Conservation (phyloP, 2,888 invertebrate genomes). For the Aspidapion aeneum region DNA sequence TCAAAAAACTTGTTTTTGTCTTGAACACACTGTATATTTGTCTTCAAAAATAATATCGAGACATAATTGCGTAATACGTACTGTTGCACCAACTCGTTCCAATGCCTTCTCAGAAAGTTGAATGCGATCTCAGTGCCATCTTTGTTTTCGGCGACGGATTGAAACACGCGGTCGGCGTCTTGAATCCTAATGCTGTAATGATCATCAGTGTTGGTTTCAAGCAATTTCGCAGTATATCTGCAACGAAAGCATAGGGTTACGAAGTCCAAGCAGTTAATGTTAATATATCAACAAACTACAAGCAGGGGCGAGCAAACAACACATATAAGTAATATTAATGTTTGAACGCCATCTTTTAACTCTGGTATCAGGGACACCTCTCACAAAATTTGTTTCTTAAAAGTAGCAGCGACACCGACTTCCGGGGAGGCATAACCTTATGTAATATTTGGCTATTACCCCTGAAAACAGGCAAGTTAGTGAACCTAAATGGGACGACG, state of each 20-base stretch:
- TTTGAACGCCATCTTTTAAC: too few species aligned
- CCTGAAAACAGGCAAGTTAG: too few species aligned
- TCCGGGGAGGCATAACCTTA: too few species aligned
- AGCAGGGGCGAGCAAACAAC: not conserved
- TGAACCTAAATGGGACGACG: too few species aligned
- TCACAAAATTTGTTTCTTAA: too few species aligned
- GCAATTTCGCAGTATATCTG: slow-evolving; percentile 39
- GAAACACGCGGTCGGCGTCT: slow-evolving; percentile 57
- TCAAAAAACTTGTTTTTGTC: too few species aligned
- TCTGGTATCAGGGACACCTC: too few species aligned
- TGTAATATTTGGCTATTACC: too few species aligned
- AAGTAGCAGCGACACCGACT: too few species aligned
- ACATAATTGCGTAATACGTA: slow-evolving; percentile 36
- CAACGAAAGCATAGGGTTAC: slow-evolving; percentile 25
- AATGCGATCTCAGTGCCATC: slow-evolving; percentile 59
- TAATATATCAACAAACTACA: not conserved
- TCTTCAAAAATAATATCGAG: too few species aligned
- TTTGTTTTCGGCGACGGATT: slow-evolving; percentile 55
- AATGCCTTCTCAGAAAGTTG: slow-evolving; percentile 54
- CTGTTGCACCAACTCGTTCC: slow-evolving; percentile 48
- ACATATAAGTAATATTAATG: too few species aligned
- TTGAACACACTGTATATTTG: too few species aligned
- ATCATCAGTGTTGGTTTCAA: slow-evolving; percentile 18
- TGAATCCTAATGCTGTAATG: slow-evolving; percentile 57
- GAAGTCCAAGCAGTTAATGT: not conserved